Percentiles rank a stretch among this genome's conserved stretches.
Evolutionary conservation across 2,888 invertebrate species (phyloP).

Genomic region (Acanthosepion lycidas): DNA sequence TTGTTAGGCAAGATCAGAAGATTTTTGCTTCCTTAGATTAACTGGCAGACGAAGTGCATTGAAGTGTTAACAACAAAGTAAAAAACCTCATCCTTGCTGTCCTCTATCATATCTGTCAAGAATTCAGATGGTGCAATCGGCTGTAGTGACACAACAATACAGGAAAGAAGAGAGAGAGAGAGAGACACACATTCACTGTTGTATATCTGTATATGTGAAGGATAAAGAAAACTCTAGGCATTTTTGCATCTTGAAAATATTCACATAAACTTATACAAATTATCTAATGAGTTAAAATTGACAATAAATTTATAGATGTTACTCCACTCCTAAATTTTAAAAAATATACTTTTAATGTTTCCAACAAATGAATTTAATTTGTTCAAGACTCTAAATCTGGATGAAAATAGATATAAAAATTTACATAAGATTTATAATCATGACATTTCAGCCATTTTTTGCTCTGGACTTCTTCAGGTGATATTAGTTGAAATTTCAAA

Average conservation of each 20-base stretch:
- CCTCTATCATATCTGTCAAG: conserved; percentile 6
- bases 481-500: no score
- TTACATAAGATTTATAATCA: neutral
- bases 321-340: neutral
- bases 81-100: neutral
- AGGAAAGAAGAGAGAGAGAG: neutral
- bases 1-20: neutral
- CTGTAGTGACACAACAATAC: neutral
- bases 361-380: no score
- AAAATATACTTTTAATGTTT: neutral
- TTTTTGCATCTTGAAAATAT: no score
- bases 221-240: no score
- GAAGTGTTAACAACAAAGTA: neutral
- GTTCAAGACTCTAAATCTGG: neutral
- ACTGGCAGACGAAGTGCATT: neutral
- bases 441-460: no score
- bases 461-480: no score
- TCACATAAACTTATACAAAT: no score
- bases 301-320: neutral
- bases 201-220: no score
- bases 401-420: neutral
- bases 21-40: neutral
- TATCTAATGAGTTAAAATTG: neutral
- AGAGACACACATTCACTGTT: neutral
- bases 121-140: neutral